Conservation (phyloP, 2,888 invertebrate genomes). For the Lepeophtheirus nordmannii region DNA sequence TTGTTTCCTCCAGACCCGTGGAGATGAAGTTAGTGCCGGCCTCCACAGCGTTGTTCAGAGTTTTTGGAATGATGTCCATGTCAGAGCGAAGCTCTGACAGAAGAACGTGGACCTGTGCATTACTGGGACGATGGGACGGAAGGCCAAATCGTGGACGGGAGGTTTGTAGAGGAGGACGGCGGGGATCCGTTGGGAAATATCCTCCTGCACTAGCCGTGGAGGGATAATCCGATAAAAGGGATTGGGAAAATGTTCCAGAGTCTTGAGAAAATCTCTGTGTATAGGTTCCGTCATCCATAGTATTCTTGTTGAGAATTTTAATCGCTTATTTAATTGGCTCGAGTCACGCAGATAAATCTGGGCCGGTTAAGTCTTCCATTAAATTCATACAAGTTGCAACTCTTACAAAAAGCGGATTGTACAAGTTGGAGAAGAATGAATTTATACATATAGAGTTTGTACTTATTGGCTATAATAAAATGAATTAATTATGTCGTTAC, state of each 20-base stretch:
- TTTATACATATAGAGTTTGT: too few species aligned
- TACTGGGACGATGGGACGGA: background rate
- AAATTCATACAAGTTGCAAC: too few species aligned
- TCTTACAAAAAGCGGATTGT: too few species aligned
- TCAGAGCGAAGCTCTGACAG: background rate
- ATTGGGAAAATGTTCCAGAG: background rate
- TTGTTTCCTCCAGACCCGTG: background rate
- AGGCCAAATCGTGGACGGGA: background rate
- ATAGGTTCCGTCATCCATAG: background rate
- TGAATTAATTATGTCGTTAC: too few species aligned
- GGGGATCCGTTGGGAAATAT: background rate
- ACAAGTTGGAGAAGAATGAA: too few species aligned
- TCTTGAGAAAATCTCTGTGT: slow-evolving; percentile 2
- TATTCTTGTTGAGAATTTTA: too few species aligned
- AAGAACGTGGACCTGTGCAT: background rate
- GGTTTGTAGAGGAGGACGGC: background rate
- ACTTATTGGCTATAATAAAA: too few species aligned
- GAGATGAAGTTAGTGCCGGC: background rate
- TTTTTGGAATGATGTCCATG: background rate
- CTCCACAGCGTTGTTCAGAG: background rate
- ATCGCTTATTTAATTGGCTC: too few species aligned
- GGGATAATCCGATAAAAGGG: background rate
- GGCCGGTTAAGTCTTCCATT: too few species aligned
- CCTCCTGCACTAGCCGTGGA: background rate
- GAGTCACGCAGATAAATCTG: too few species aligned